Percentiles rank a stretch among this genome's conserved stretches.
Evolutionary conservation across 2,797 vertebrate species (phyloP).

Genomic region (Hylomyscus alleni): DNA sequence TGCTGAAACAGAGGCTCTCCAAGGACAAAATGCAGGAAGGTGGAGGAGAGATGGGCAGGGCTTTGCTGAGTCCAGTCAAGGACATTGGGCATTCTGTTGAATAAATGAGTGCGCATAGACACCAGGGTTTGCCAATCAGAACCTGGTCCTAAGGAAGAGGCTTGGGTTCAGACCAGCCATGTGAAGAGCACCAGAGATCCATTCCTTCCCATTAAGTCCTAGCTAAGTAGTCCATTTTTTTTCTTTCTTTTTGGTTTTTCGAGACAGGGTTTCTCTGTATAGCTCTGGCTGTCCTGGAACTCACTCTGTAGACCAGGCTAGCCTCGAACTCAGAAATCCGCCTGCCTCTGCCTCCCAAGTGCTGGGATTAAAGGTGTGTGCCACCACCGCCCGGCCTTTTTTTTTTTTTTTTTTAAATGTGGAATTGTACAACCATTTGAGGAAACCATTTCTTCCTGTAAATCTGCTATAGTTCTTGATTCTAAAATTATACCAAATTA

Average conservation of each 20-base stretch:
- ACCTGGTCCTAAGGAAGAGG: not conserved
- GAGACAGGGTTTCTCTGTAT: no score
- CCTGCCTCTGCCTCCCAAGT: no score
- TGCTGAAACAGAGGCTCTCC: constrained; percentile 44
- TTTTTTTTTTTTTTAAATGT: no score
- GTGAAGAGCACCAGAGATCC: not conserved
- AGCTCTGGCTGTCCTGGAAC: no score
- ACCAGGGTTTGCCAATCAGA: not conserved
- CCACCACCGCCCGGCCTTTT: no score
- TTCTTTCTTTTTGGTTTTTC: no score
- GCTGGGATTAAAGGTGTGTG: no score
- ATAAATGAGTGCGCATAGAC: not conserved
- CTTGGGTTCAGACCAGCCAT: not conserved
- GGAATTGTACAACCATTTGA: not conserved
- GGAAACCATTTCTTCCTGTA: not conserved
- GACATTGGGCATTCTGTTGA: not conserved
- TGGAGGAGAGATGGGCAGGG: not conserved
- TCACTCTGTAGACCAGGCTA: no score
- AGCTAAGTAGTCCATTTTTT: constrained; percentile 3
- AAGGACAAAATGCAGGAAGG: not conserved
- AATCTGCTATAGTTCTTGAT: constrained; percentile 47
- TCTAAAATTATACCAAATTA: constrained; percentile 77
- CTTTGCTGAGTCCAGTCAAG: not conserved
- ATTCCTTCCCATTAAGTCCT: not conserved
- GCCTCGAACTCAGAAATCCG: no score